These are phyloP conservation scores for Ophiodon elongatus DNA, from an alignment of 2,113 vertebrate species.

Conservation along the genomic window DNA sequence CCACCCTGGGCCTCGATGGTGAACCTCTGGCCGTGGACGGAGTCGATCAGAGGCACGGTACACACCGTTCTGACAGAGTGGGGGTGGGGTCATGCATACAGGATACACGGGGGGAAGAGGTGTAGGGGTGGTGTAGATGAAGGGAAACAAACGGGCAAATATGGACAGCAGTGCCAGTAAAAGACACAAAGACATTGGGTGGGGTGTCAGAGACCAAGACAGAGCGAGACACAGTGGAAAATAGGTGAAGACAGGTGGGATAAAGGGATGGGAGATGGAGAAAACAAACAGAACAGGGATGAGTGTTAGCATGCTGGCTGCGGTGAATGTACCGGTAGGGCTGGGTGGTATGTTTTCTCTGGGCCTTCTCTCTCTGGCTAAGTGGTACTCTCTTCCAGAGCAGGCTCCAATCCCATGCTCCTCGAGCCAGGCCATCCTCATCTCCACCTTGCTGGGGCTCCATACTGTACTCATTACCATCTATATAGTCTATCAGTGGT, in stretches of 20 bases:
- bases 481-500: slow-evolving; percentile 99
- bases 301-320: slow-evolving; percentile 76
- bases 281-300: slow-evolving; percentile 77
- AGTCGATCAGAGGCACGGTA: slow-evolving; percentile 98
- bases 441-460: slow-evolving; percentile 99
- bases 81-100: slow-evolving; percentile 63
- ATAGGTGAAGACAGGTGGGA: slow-evolving; percentile 63
- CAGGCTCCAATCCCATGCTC: slow-evolving; percentile 99
- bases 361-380: slow-evolving; percentile 95
- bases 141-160: slow-evolving; percentile 23
- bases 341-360: slow-evolving; percentile 93
- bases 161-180: slow-evolving; percentile 32
- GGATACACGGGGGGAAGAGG: slow-evolving; percentile 45
- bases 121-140: slow-evolving; percentile 11
- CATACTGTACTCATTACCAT: slow-evolving; percentile 98
- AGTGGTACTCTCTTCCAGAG: slow-evolving; percentile 98
- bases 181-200: slow-evolving; percentile 64
- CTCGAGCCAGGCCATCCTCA: slow-evolving; percentile 97
- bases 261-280: slow-evolving; percentile 77
- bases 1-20: slow-evolving; percentile 93
- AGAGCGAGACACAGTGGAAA: slow-evolving; percentile 63
- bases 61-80: slow-evolving; percentile 91
- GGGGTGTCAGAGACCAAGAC: slow-evolving; percentile 9
- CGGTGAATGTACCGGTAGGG: slow-evolving; percentile 93
- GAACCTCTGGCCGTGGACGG: slow-evolving; percentile 94